A percentile compares a stretch with the other conserved stretches of the same genome.
Evolutionary conservation across 2,888 invertebrate species (phyloP).

Genomic region (Lepidocyrtoides sp.): DNA sequence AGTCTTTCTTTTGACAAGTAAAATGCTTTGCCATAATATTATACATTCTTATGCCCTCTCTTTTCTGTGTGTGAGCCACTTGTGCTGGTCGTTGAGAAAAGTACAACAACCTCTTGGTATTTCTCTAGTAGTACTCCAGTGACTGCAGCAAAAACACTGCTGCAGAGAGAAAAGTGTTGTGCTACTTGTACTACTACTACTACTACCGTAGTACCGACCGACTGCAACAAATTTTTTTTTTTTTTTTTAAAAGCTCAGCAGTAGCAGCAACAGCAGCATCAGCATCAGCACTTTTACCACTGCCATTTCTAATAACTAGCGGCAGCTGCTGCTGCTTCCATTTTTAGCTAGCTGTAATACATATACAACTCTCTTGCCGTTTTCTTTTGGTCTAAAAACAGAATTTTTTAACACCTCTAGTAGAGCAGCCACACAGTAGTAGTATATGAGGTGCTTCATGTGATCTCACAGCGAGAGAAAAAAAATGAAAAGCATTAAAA

Average conservation of each 20-base stretch:
- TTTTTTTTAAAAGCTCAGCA: not conserved
- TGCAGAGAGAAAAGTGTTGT: slow-evolving; percentile 37
- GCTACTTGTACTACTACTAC: too few species aligned
- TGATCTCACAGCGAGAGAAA: not conserved
- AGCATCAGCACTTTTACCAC: too few species aligned
- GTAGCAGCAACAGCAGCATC: not conserved
- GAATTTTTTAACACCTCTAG: not conserved
- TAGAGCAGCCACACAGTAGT: too few species aligned
- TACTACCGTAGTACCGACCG: too few species aligned
- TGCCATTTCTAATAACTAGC: too few species aligned
- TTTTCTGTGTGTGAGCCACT: not conserved
- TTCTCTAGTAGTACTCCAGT: slow-evolving; percentile 46
- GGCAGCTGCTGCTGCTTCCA: too few species aligned
- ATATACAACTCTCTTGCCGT: too few species aligned
- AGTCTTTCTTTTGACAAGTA: too few species aligned
- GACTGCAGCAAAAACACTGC: slow-evolving; percentile 52
- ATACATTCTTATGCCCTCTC: not conserved
- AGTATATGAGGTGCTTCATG: slow-evolving; percentile 7
- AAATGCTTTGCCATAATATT: too few species aligned
- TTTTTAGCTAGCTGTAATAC: too few species aligned
- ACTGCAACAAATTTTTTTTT: too few species aligned
- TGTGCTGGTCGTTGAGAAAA: slow-evolving; percentile 47
- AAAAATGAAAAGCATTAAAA: not conserved
- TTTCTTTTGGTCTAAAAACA: too few species aligned
- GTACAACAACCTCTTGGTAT: slow-evolving; percentile 58